phyloP scores from a whole-genome alignment of 2,113 vertebrate genomes.

The Vulpes ferrilata region DNA sequence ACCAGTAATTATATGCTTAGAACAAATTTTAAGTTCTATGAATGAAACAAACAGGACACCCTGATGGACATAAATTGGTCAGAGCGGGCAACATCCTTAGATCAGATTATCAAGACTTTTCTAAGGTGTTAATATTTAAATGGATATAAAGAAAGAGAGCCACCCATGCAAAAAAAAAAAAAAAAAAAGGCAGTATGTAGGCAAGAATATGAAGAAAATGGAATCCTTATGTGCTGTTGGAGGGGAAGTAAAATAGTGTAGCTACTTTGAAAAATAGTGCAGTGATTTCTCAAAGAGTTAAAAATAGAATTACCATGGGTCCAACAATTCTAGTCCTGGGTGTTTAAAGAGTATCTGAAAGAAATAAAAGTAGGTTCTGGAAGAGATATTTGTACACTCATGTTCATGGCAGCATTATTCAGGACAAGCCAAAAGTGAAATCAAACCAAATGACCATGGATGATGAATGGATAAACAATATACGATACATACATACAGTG shows the following conservation, averaged over 20 bases:
- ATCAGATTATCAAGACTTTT: not conserved
- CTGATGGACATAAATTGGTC: not conserved
- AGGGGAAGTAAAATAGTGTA: not conserved
- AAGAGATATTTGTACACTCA: not conserved
- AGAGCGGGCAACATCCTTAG: not conserved
- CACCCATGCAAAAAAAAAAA: not conserved
- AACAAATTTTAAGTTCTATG: not conserved
- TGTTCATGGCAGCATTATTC: not conserved
- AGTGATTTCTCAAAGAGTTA: not conserved
- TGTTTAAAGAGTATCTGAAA: not conserved
- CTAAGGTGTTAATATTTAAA: not conserved
- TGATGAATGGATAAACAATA: not conserved
- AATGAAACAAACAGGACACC: not conserved
- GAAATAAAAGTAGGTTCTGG: not conserved
- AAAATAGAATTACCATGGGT: not conserved
- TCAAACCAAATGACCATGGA: not conserved
- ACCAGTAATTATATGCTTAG: not conserved
- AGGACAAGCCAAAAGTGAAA: not conserved
- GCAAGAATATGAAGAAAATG: not conserved
- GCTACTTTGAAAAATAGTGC: not conserved
- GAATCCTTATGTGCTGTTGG: not conserved
- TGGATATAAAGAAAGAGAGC: not conserved
- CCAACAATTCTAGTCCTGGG: not conserved
- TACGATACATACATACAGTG: rapidly evolving
- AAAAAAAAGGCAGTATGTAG: not conserved